phyloP scores from a whole-genome alignment of 2,113 vertebrate genomes.

The Crotalus horridus region DNA sequence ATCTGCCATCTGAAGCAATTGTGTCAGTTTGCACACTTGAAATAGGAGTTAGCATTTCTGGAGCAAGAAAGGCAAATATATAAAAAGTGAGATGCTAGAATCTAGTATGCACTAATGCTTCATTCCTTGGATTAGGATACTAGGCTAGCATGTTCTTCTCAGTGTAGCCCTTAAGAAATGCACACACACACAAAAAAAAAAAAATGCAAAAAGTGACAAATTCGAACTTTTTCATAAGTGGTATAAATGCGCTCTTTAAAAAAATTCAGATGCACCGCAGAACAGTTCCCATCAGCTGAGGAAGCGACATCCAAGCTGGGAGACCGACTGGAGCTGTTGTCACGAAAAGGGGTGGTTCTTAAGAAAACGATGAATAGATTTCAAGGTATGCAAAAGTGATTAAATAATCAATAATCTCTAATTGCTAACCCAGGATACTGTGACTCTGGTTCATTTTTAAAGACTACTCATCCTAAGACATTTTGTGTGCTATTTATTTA shows the following conservation, averaged over 20 bases:
- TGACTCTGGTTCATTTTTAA: not conserved
- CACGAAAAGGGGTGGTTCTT: not conserved
- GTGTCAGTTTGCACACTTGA: too few species aligned
- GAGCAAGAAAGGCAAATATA: not conserved
- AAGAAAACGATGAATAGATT: slow-evolving; percentile 14
- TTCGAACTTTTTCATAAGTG: not conserved
- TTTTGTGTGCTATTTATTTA: not conserved
- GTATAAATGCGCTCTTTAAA: not conserved
- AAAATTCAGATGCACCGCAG: slow-evolving; percentile 10
- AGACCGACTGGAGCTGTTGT: slow-evolving; percentile 2
- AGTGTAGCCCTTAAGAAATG: too few species aligned
- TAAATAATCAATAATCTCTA: not conserved
- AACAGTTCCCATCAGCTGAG: not conserved
- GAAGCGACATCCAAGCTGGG: not conserved
- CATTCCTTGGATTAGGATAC: not conserved
- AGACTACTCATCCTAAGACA: not conserved
- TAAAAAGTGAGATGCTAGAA: not conserved
- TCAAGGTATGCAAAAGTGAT: slow-evolving; percentile 1
- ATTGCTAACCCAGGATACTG: not conserved
- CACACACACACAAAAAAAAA: too few species aligned
- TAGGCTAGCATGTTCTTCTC: not conserved
- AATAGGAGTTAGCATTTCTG: not conserved
- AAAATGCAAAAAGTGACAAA: not conserved
- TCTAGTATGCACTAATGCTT: not conserved
- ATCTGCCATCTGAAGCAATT: not conserved